These are phyloP conservation scores for Okamejei kenojei DNA, from an alignment of 2,797 vertebrate species.

Conservation along the genomic window DNA sequence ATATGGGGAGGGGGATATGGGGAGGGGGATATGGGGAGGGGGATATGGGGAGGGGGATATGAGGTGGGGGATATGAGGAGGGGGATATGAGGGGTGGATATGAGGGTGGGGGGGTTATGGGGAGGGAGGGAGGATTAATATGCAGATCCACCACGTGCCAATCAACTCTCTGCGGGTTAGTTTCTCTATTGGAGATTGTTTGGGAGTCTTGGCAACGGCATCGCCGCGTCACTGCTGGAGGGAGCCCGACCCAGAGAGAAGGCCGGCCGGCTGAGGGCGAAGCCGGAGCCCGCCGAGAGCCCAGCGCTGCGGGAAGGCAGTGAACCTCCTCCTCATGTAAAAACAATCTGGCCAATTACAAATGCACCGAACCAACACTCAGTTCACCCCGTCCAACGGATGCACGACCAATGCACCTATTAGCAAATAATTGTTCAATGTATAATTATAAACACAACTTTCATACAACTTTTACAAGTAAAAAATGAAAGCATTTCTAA, in stretches of 20 bases:
- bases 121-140: not conserved
- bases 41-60: not conserved
- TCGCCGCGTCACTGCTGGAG: not conserved
- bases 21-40: too few relatives aligned
- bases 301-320: too few relatives aligned
- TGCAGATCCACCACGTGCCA: not conserved
- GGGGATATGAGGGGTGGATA: not conserved
- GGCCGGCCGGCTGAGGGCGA: not conserved
- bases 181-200: conserved; percentile 17
- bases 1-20: too few relatives aligned
- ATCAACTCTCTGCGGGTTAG: conserved; percentile 31
- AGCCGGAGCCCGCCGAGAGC: too few relatives aligned
- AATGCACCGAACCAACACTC: conserved; percentile 15
- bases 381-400: conserved; percentile 36
- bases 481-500: too few relatives aligned
- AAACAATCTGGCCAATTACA: not conserved
- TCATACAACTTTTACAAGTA: not conserved
- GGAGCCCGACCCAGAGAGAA: not conserved
- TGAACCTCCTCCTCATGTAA: not conserved
- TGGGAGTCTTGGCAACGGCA: conserved; percentile 9
- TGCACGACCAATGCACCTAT: conserved; percentile 41
- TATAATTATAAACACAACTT: not conserved
- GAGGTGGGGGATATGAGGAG: not conserved
- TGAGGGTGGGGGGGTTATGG: not conserved
- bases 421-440: conserved; percentile 1